phyloP scores from a whole-genome alignment of 2,113 vertebrate species.

The Tamias sibiricus region DNA sequence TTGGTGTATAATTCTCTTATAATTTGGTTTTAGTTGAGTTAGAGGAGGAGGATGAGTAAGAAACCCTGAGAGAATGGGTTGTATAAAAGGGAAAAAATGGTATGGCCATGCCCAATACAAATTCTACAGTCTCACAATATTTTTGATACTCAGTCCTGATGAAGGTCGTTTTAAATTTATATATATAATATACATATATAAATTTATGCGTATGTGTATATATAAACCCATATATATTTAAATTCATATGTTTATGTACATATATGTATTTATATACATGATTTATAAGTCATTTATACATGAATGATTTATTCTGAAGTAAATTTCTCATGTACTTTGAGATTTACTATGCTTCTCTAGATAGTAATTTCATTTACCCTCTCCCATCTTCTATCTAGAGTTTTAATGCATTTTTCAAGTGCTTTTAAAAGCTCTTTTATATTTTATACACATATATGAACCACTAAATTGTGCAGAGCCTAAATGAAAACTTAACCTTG shows the following conservation, averaged over 20 bases:
- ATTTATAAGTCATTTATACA: neutral
- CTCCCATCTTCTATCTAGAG: neutral
- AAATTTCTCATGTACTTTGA: conserved; percentile 38
- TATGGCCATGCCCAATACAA: neutral
- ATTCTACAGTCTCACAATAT: neutral
- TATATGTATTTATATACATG: neutral
- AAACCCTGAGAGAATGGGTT: neutral
- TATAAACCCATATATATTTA: too few species aligned
- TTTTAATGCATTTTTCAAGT: neutral
- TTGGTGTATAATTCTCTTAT: neutral
- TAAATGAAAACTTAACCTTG: conserved; percentile 12
- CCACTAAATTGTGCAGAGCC: neutral
- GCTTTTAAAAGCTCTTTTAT: neutral
- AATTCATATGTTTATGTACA: too few species aligned
- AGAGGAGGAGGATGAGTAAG: neutral
- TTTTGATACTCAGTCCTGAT: conserved; percentile 14
- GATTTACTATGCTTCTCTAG: neutral
- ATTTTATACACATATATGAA: conserved; percentile 19
- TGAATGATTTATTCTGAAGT: neutral
- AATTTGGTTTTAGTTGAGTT: neutral
- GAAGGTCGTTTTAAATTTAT: neutral
- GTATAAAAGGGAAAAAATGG: neutral
- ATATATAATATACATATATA: neutral
- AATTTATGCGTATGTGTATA: too few species aligned
- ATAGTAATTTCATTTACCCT: neutral